phyloP scores from a whole-genome alignment of 2,888 invertebrate genomes.

The Labia minor region DNA sequence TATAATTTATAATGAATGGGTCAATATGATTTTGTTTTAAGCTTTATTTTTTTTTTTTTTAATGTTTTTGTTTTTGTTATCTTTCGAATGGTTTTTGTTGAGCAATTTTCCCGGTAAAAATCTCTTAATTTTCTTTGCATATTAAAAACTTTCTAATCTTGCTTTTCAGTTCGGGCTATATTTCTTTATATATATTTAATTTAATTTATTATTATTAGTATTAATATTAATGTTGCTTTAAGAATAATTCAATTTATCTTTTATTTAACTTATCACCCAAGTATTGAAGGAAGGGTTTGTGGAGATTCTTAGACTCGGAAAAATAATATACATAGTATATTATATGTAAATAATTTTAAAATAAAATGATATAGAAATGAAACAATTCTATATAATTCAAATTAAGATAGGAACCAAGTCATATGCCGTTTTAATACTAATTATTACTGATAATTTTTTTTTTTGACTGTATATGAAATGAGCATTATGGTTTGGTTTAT shows the following conservation, averaged over 20 bases:
- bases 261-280: not conserved
- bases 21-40: not conserved
- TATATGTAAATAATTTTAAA: constrained; percentile 9
- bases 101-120: not conserved
- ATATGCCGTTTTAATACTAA: no score
- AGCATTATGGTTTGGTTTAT: no score
- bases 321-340: constrained; percentile 3
- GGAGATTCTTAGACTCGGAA: not conserved
- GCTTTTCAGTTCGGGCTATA: not conserved
- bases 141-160: not conserved
- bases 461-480: no score
- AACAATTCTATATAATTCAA: no score
- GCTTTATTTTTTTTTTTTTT: not conserved
- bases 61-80: not conserved
- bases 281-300: not conserved
- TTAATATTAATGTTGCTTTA: not conserved
- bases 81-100: not conserved
- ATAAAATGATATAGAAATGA: not conserved
- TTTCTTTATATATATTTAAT: no score
- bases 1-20: not conserved
- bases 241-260: not conserved
- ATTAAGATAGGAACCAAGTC: not conserved
- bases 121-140: not conserved
- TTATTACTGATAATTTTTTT: no score
- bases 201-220: no score